phyloP scores from a whole-genome alignment of 2,797 vertebrate species.

The Adelosebastes latens region DNA sequence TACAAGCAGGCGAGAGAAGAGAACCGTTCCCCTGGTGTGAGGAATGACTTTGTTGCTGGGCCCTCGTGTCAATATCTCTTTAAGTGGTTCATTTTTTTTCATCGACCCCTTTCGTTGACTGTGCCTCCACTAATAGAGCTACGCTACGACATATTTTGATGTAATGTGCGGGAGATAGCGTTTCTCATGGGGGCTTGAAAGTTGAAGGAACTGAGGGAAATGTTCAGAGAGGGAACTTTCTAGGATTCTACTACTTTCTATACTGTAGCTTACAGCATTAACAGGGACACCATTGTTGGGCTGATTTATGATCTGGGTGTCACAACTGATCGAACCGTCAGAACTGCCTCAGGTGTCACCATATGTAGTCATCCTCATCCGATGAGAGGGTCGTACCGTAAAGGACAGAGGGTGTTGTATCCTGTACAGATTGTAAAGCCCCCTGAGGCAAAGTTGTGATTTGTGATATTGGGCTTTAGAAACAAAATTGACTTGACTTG shows the following conservation, averaged over 20 bases:
- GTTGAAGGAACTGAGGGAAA: neutral
- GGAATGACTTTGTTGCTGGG: constrained; percentile 2
- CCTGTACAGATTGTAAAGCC: too few species aligned
- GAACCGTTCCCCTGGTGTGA: neutral
- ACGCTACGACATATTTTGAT: neutral
- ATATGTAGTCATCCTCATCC: neutral
- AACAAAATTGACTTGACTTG: too few species aligned
- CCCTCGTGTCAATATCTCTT: constrained; percentile 10
- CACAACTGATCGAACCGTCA: neutral
- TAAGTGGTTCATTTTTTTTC: constrained; percentile 1
- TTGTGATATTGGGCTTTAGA: too few species aligned
- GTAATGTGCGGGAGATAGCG: neutral
- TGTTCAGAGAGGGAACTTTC: neutral
- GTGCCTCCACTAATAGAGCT: neutral
- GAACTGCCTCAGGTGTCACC: neutral
- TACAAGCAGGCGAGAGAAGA: neutral
- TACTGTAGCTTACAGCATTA: neutral
- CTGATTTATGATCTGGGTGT: neutral
- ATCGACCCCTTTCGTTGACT: neutral
- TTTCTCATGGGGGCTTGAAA: neutral
- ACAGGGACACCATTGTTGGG: neutral
- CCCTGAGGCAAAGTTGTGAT: too few species aligned
- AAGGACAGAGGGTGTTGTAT: too few species aligned
- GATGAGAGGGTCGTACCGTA: too few species aligned
- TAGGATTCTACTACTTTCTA: neutral